Evolutionary conservation across 2,888 invertebrate genomes (phyloP), one percentile per base, ranked within the genome.

Genomic region (Clunio marinus): DNA sequence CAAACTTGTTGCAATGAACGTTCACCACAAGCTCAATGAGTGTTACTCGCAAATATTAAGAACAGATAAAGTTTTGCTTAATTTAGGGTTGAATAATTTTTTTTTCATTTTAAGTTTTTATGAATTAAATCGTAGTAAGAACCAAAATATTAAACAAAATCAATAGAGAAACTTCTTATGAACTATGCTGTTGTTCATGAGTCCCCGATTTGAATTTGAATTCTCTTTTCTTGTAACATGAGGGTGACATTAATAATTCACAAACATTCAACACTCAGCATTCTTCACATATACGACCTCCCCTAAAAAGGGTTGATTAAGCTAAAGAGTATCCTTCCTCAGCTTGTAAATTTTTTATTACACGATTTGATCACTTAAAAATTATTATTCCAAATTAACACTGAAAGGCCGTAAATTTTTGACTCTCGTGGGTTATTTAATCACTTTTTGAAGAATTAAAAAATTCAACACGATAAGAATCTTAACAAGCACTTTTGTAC

Each of bases 11-110:
- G 59, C 59, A 35, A 35, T 32, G 35, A 17, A 28, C 59, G 35
- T n/a, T 15, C 45, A 45, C 45, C 59, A 59, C 59, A 59, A 15
- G 15, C 55, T 8, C 55, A 35, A 3, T 10, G 20, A 8, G 57
- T 57, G 25, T 27, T 10, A 4, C 3, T n/a, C 35, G 59, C 51
- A n/a, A n/a, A n/a, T n/a, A 51, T 51, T 13, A 17, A 32, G 35
- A 51, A n/a, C n/a, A n/a, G n/a, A n/a, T n/a, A n/a, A n/a, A n/a
- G 51, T n/a, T 51, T 22, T 22, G 22, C 13, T 17, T n/a, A n/a
- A n/a, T n/a, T 59, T 32, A 15, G 59, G 59, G 59, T 59, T 59
- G 59, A 59, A 59, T 59, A 32, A 35, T 59, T 59, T 24, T 59
- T 20, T 35, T 15, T 32, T 2, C 57, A n/a, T 51, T 51, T 51